Evolutionary conservation across 2,888 invertebrate genomes (phyloP).

Genomic region (Mythimna lalbum): DNA sequence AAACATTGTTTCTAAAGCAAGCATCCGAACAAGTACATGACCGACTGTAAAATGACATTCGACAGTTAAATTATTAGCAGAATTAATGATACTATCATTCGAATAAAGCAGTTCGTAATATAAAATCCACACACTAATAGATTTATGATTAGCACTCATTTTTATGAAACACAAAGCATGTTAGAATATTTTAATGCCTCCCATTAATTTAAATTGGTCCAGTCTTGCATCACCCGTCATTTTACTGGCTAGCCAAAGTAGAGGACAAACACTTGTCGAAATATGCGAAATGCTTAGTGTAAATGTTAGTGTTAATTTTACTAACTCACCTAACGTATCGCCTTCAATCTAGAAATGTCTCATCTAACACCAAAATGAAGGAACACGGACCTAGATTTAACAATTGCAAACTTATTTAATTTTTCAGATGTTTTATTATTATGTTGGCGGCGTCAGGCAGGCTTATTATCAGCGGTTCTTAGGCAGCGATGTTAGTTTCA

Average conservation of each 20-base stretch:
- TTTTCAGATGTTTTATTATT: conserved; percentile 80
- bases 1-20: conserved; percentile 33
- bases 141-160: conserved; percentile 55
- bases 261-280: conserved; percentile 26
- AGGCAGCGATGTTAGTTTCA: conserved; percentile 69
- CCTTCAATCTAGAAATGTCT: conserved; percentile 34
- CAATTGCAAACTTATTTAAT: conserved; percentile 78
- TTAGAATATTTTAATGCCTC: conserved; percentile 48
- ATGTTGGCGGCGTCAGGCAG: conserved; percentile 79
- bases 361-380: conserved; percentile 46
- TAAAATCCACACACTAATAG: conserved; percentile 45
- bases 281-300: conserved; percentile 47
- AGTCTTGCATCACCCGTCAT: conserved; percentile 35
- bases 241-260: conserved; percentile 36
- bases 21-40: conserved; percentile 39
- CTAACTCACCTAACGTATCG: conserved; percentile 55
- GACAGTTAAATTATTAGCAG: conserved; percentile 65
- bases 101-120: conserved; percentile 28
- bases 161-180: conserved; percentile 61
- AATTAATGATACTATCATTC: conserved; percentile 51
- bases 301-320: conserved; percentile 47
- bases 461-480: conserved; percentile 69
- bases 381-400: conserved; percentile 64
- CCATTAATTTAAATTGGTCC: conserved; percentile 33
- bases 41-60: conserved; percentile 39